Evolutionary conservation across 2,888 invertebrate species (phyloP), one percentile per base, ranked within the genome.

Genomic region (Eristalis intricaria): DNA sequence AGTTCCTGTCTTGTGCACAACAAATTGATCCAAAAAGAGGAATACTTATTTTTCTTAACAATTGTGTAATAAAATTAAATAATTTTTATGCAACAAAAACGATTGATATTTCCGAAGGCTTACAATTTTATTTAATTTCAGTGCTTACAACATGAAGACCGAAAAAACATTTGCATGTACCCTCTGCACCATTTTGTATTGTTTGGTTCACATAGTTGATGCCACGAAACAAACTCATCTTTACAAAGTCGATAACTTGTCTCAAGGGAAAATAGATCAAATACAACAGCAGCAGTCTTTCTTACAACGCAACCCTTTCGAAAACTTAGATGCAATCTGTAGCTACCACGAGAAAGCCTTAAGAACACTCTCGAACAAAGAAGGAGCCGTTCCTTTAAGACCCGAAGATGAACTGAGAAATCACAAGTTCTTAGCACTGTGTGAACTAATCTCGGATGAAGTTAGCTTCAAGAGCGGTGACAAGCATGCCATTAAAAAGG

Each of bases 351-450:
- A 95, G 70, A 93, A 93, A 1, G 92, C 94, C 90, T 91, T 95
- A 22, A 94, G 94, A 88, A 94, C 95, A 1, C 93, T 95, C 74
- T 89, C 94, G 19, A 93, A 94, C 94, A 88, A 93, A 94, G 89
- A 94, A 94, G 68, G 94, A 94, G 43, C 94, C 95, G 65, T 50
- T 50, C 94, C 94, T 22, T 94, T 94, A 84, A 95, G 94, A 90
- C 94, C 95, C 77, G 94, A 94, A 0, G 94, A 95, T 66, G 94
- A 94, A 3, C 94, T 96, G 93, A 94, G 95, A 0, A 94, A 94
- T 0, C 94, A 94, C 35, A 96, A 96, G 91, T 93, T 95, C 38
- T 92, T 95, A 81, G 95, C 95, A 1, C 91, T 96, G 77, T 95
- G 95, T 0, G 95, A 95, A 0, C 89, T 96, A 58, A 95, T 96